Evolutionary conservation across 2,797 vertebrate species (phyloP).

Genomic region (Ptychobarbus kaznakovi): DNA sequence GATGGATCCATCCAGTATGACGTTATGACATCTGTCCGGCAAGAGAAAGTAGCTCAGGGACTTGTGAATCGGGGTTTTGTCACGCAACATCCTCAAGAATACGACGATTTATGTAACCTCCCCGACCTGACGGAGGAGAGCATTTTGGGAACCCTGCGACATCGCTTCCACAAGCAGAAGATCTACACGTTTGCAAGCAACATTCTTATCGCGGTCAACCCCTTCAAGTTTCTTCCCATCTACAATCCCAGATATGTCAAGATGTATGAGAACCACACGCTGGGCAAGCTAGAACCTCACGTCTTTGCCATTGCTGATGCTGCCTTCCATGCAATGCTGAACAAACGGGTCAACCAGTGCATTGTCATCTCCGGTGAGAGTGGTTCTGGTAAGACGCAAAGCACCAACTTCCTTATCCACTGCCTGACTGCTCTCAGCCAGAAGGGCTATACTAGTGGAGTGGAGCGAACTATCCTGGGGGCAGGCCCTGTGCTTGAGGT

Average conservation of each 20-base stretch:
- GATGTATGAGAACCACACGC: conserved; percentile 92
- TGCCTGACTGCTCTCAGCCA: conserved; percentile 94
- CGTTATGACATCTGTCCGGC: conserved; percentile 67
- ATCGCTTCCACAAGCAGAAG: conserved; percentile 86
- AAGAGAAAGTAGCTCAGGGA: conserved; percentile 39
- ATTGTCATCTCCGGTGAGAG: conserved; percentile 94
- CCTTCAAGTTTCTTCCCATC: conserved; percentile 92
- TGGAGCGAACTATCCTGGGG: conserved; percentile 92
- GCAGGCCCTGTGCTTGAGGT: conserved; percentile 95
- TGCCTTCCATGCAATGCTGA: conserved; percentile 90
- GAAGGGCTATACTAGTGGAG: conserved; percentile 87
- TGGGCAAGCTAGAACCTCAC: conserved; percentile 92
- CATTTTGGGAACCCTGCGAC: conserved; percentile 81
- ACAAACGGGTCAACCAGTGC: conserved; percentile 86
- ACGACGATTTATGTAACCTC: conserved; percentile 89
- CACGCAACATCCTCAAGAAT: conserved; percentile 77
- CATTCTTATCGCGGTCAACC: conserved; percentile 92
- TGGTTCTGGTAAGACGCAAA: conserved; percentile 95
- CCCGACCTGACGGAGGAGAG: conserved; percentile 80
- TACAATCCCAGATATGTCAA: conserved; percentile 97
- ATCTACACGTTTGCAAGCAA: conserved; percentile 94
- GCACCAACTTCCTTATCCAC: conserved; percentile 95
- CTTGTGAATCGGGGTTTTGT: conserved; percentile 75
- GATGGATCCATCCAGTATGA: conserved; percentile 77
- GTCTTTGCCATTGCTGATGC: conserved; percentile 92